Percentiles rank a stretch among this genome's conserved stretches.
These are phyloP conservation scores for Ptyas mucosa DNA, from an alignment of 2,113 vertebrate species.

Conservation along the genomic window DNA sequence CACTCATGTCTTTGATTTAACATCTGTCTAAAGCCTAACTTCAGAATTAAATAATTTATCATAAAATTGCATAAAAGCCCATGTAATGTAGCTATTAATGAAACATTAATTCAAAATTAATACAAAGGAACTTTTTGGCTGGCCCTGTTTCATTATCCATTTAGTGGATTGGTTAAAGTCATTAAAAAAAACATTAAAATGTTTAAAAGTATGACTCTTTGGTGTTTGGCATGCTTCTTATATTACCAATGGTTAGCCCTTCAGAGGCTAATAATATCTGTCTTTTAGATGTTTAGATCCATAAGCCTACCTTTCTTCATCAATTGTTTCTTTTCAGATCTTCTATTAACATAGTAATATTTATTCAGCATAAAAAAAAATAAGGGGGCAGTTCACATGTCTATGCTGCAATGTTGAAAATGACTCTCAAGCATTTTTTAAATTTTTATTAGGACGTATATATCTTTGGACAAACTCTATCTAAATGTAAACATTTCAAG, in stretches of 20 bases:
- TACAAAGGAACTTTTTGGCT: constrained; percentile 41
- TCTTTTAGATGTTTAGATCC: background rate
- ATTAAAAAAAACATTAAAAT: constrained; percentile 13
- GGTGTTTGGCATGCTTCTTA: background rate
- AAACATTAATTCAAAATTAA: constrained; percentile 60
- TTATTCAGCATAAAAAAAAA: background rate
- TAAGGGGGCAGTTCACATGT: background rate
- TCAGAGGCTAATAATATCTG: background rate
- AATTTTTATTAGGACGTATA: background rate
- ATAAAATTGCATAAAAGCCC: constrained; percentile 57
- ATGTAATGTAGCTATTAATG: constrained; percentile 60
- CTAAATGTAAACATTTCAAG: background rate
- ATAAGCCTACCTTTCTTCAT: background rate
- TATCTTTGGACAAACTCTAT: background rate
- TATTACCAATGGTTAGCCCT: constrained; percentile 6
- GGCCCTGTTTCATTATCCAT: constrained; percentile 43
- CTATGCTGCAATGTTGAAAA: background rate
- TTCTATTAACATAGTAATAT: background rate
- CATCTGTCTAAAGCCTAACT: constrained; percentile 55
- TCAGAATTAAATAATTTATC: constrained; percentile 66
- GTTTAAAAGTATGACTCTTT: background rate
- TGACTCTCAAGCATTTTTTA: background rate
- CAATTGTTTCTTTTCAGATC: background rate
- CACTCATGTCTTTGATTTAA: constrained; percentile 64
- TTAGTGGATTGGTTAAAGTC: constrained; percentile 27